Conservation (phyloP, 1,140 invertebrate genomes). For the honey bee (Apis mellifera) region DNA sequence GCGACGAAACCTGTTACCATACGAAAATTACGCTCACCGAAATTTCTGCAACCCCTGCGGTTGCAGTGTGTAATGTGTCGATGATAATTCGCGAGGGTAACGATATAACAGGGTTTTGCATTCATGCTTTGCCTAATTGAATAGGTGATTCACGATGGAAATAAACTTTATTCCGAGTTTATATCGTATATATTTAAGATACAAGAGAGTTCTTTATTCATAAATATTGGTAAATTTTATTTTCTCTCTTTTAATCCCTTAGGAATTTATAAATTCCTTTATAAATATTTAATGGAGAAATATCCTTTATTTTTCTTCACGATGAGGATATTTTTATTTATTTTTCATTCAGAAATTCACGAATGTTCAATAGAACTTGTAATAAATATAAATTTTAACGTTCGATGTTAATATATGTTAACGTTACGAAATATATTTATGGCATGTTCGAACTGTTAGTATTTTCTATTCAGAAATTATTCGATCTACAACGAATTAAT, state of each 20-base stretch:
- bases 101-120: not conserved
- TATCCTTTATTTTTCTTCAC: no score
- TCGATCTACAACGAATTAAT: no score
- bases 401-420: no score
- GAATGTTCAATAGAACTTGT: no score
- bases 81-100: constrained; percentile 26
- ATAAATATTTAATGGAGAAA: no score
- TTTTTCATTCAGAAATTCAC: no score
- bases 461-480: no score
- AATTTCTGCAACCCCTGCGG: constrained; percentile 20
- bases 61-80: not conserved
- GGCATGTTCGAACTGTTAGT: no score
- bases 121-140: not conserved
- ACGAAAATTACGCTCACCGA: constrained; percentile 34
- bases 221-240: not conserved
- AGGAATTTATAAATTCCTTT: no score
- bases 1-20: not conserved
- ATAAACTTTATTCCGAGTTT: not conserved
- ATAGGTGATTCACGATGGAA: not conserved
- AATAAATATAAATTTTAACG: no score
- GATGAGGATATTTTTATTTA: no score
- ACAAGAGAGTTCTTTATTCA: not conserved
- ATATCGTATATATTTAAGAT: not conserved
- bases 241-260: not conserved
- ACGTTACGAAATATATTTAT: no score